These are phyloP conservation scores for Drosophila mimica DNA, from an alignment of 2,888 invertebrate genomes.

Conservation along the genomic window DNA sequence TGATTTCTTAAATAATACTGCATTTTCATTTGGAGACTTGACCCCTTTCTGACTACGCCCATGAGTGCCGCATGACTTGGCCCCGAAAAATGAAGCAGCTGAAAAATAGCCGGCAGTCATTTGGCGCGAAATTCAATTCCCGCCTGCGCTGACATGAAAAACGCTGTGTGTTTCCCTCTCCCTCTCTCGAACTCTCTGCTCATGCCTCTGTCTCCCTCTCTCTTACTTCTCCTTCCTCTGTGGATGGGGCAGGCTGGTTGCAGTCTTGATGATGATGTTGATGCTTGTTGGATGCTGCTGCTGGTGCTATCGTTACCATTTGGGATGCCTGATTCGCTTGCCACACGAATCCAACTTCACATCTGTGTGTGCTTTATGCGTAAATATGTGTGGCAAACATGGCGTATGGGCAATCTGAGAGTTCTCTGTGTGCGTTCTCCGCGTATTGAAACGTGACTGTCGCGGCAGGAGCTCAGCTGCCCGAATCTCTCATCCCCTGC, in stretches of 20 bases:
- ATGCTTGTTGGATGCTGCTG: slow-evolving; percentile 7
- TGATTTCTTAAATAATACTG: not conserved
- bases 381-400: slow-evolving; percentile 73
- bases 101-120: slow-evolving; percentile 77
- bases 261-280: slow-evolving; percentile 48
- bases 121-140: slow-evolving; percentile 80
- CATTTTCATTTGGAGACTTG: not conserved
- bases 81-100: slow-evolving; percentile 69
- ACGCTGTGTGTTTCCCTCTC: slow-evolving; percentile 31
- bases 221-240: no score
- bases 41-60: not conserved
- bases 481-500: slow-evolving; percentile 22
- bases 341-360: not conserved
- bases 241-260: slow-evolving; percentile 7
- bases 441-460: slow-evolving; percentile 71
- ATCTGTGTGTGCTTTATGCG: slow-evolving; percentile 62
- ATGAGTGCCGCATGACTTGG: slow-evolving; percentile 28
- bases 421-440: slow-evolving; percentile 53
- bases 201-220: not conserved
- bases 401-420: slow-evolving; percentile 76
- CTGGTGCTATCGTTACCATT: slow-evolving; percentile 48
- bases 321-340: slow-evolving; percentile 15
- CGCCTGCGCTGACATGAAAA: slow-evolving; percentile 80
- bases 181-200: not conserved
- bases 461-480: slow-evolving; percentile 72